Base-by-base conservation (phyloP, 2,888 invertebrate genomes). In the Hololepta plana region DNA sequence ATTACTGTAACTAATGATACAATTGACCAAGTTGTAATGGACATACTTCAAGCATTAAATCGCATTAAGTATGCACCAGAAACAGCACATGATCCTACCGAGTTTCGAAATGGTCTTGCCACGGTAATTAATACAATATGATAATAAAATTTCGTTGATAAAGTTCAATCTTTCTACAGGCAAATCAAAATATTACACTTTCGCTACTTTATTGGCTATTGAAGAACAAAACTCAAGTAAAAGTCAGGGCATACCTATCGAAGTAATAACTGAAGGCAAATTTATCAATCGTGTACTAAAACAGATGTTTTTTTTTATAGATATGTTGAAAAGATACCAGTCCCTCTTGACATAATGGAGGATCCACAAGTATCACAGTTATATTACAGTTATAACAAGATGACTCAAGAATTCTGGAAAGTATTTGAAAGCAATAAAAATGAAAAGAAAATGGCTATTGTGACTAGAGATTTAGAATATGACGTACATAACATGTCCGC, bases 401-500 rank as follows among this genome's bases (percentile, higher is more conserved):
- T 77, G 24, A 79, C 85, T 36, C 74, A 77, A 28, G 73, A 77
- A 42, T 88, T 88, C 54, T 42, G 40, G 40, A 26, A 26, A 3
- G 27, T 24, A 14, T 42, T 41, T 17, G 35, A 38, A 17, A 38
- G 38, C 22, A 38, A 40, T 27, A 31, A 28, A 4, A 57, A 31
- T 19, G 41, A 37, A 21, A 35, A 36, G 24, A 43, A 37, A 30
- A 60, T 66, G 41, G 50, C 62, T 25, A 65, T 66, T 14, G 71
- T 74, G 44, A 69, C 75, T n/a, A 62, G 69, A 3, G 88, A 88
- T 56, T 68, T 90, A 31, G 72, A 81, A 38, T 71, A 74, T 37
- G 88, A 88, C 47, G 72, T 87, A 26, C 70, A 73, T 39, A 73
- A 80, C 34, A 85, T 87, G 80, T 81, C 82, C 35, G 72, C 77